phyloP scores from a whole-genome alignment of 2,888 invertebrate species.

The Caenorhabditis zanzibari region DNA sequence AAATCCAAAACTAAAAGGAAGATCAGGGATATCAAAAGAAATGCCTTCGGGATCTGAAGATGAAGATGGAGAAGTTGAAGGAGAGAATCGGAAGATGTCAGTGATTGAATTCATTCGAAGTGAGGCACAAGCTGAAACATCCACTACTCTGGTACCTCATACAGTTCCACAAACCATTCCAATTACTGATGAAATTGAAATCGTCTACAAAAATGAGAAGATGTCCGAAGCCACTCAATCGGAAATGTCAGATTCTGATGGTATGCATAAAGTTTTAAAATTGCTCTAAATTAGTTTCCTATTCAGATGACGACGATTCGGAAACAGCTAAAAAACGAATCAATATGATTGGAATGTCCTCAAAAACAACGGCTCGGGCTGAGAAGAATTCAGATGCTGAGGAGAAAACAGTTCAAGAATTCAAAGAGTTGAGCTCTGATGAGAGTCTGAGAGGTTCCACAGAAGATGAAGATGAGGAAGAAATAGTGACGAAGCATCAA shows the following conservation, averaged over 20 bases:
- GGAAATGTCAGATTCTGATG: constrained; percentile 58
- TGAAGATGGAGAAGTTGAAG: constrained; percentile 27
- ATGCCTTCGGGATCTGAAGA: constrained; percentile 40
- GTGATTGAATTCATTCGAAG: constrained; percentile 62
- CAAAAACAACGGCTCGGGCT: constrained; percentile 61
- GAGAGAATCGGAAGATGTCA: constrained; percentile 57
- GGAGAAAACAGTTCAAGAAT: constrained; percentile 37
- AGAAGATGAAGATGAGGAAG: constrained; percentile 44
- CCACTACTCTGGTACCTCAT: constrained; percentile 11
- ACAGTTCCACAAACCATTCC: constrained; percentile 14
- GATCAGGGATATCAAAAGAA: constrained; percentile 49
- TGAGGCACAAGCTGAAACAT: constrained; percentile 44
- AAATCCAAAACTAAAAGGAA: constrained; percentile 37
- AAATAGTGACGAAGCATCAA: background rate
- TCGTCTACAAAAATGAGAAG: constrained; percentile 36
- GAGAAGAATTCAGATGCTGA: constrained; percentile 41
- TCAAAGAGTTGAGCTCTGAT: constrained; percentile 45
- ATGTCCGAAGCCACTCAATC: constrained; percentile 57
- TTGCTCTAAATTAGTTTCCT: too few species aligned
- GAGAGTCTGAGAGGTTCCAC: constrained; percentile 45
- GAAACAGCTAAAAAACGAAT: constrained; percentile 36
- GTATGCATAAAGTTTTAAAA: background rate
- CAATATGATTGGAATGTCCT: constrained; percentile 45
- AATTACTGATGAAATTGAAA: constrained; percentile 19
- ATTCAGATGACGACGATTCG: constrained; percentile 34